These are phyloP conservation scores for Drosophila tripunctata DNA, from an alignment of 2,888 invertebrate species.

Conservation along the genomic window DNA sequence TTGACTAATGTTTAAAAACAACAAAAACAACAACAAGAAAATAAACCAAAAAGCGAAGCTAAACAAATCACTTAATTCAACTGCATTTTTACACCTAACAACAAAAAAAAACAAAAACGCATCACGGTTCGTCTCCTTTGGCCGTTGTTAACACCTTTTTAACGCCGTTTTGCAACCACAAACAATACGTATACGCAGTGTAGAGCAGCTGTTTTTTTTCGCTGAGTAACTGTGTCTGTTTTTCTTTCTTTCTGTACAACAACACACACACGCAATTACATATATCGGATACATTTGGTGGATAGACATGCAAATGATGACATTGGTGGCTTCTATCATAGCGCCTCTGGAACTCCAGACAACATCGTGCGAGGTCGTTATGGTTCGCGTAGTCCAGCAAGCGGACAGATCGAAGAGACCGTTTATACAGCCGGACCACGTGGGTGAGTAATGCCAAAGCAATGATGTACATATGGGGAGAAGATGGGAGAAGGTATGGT, in stretches of 20 bases:
- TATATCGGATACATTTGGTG: constrained; percentile 27
- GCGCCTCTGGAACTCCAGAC: constrained; percentile 87
- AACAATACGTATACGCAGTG: constrained; percentile 46
- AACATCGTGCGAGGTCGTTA: constrained; percentile 89
- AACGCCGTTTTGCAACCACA: constrained; percentile 66
- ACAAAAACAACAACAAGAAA: too few species aligned
- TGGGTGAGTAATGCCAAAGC: constrained; percentile 85
- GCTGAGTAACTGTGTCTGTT: constrained; percentile 35
- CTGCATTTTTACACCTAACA: constrained; percentile 25
- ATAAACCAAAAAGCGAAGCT: too few species aligned
- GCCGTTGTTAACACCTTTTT: constrained; percentile 64
- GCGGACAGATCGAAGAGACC: constrained; percentile 88
- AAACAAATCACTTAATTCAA: constrained; percentile 51
- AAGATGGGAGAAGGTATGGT: background rate
- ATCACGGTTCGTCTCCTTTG: constrained; percentile 47
- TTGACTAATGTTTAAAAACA: constrained; percentile 2
- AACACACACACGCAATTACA: constrained; percentile 63
- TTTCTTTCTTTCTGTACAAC: constrained; percentile 8
- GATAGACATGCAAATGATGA: constrained; percentile 86
- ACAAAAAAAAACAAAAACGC: too few species aligned
- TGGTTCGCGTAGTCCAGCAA: constrained; percentile 89
- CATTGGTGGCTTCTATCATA: constrained; percentile 89
- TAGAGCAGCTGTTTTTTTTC: background rate
- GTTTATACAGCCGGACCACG: constrained; percentile 91
- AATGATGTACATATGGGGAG: background rate